Percentiles rank a stretch among this genome's conserved stretches.
These are phyloP conservation scores for Chalcis sispes DNA, from an alignment of 2,888 invertebrate genomes.

Conservation along the genomic window DNA sequence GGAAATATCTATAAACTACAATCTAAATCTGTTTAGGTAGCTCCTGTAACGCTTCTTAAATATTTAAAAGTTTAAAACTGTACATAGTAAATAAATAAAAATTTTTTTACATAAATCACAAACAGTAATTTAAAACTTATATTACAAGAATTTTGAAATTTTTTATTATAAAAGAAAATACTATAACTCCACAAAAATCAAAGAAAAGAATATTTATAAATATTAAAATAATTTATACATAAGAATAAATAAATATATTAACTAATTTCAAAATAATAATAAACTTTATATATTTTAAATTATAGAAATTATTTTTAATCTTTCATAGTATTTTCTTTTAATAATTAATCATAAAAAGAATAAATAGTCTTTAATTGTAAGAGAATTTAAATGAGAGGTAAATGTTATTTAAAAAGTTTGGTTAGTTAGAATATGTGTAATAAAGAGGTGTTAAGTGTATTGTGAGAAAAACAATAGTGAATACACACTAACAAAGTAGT, in stretches of 20 bases:
- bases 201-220: background rate
- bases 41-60: conserved; percentile 30
- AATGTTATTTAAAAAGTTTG: conserved; percentile 49
- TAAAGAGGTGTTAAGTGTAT: conserved; percentile 55
- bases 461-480: conserved; percentile 53
- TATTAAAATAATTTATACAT: background rate
- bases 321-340: conserved; percentile 37
- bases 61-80: conserved; percentile 23
- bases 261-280: background rate
- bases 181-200: too few relatives aligned
- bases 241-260: background rate
- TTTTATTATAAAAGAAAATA: conserved; percentile 25
- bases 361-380: conserved; percentile 23
- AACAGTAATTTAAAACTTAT: conserved; percentile 25
- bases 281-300: background rate
- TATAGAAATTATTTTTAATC: background rate
- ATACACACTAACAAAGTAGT: conserved; percentile 51
- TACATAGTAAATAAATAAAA: conserved; percentile 30
- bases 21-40: conserved; percentile 30
- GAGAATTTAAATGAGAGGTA: conserved; percentile 44
- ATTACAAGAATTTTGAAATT: conserved; percentile 18
- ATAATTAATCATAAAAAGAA: conserved; percentile 6
- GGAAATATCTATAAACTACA: conserved; percentile 34
- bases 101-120: conserved; percentile 20
- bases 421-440: conserved; percentile 55